These are phyloP conservation scores for Otolemur crassicaudatus DNA, from an alignment of 2,797 vertebrate species.

Conservation along the genomic window DNA sequence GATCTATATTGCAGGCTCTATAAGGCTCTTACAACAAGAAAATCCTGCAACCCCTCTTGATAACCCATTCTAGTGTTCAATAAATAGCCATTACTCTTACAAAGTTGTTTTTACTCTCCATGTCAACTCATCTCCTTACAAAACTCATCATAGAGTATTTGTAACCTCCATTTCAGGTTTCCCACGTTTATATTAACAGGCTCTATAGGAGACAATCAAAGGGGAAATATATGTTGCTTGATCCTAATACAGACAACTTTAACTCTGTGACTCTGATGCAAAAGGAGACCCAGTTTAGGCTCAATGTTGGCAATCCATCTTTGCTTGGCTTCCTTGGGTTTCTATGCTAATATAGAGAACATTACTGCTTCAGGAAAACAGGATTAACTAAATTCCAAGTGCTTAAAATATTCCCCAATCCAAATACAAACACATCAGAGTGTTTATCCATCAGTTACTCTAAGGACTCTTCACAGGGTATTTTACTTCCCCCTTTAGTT, in stretches of 20 bases:
- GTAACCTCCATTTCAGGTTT: neutral
- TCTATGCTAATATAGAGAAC: neutral
- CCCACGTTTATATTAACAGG: neutral
- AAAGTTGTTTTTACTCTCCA: neutral
- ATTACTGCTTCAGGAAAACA: constrained; percentile 35
- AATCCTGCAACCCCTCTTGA: neutral
- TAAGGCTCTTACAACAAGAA: neutral
- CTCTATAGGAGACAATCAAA: neutral
- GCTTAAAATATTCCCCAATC: constrained; percentile 18
- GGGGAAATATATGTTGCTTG: neutral
- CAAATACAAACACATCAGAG: constrained; percentile 53
- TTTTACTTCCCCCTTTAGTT: constrained; percentile 3
- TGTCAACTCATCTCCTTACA: neutral
- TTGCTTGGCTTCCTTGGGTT: neutral
- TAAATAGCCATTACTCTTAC: neutral
- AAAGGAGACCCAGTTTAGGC: neutral
- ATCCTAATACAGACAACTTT: neutral
- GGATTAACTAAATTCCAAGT: constrained; percentile 63
- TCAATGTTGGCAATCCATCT: neutral
- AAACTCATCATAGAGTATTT: neutral
- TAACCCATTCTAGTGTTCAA: neutral
- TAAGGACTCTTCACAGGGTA: neutral
- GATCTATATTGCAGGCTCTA: neutral
- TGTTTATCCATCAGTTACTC: constrained; percentile 62
- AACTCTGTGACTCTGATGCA: constrained; percentile 15